Evolutionary conservation across 64 coral and sea anemone genomes (phyloP).

Genomic region (Dendronephthya gigantea): DNA sequence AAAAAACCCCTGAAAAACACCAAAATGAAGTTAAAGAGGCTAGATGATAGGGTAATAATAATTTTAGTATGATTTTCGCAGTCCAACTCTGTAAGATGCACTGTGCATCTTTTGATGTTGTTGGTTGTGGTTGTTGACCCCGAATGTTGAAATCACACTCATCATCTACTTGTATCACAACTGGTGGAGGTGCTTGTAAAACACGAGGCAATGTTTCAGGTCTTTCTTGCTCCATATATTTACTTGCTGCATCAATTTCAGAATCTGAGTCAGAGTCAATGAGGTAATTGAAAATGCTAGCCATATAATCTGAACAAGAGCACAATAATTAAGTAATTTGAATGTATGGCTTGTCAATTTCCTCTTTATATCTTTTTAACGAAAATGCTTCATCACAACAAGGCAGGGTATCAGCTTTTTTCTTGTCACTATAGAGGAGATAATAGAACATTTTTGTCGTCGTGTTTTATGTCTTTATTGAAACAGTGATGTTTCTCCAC

Average conservation of each 20-base stretch:
- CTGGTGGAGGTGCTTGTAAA: background rate
- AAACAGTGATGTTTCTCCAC: constrained; percentile 5
- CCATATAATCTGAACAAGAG: background rate
- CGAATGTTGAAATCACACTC: background rate
- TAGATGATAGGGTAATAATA: too few relatives aligned
- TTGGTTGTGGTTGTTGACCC: background rate
- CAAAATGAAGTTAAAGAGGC: too few relatives aligned
- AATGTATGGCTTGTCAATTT: background rate
- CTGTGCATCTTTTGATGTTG: constrained; percentile 7
- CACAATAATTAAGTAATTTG: background rate
- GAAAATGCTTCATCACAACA: background rate
- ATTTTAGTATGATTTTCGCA: too few relatives aligned
- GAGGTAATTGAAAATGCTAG: background rate
- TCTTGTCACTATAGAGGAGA: background rate
- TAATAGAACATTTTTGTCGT: background rate
- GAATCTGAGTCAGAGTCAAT: background rate
- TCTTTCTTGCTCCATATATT: background rate
- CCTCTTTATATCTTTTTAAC: background rate
- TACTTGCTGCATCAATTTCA: background rate
- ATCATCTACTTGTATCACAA: background rate
- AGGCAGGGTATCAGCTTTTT: background rate
- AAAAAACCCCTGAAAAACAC: too few relatives aligned
- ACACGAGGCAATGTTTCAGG: background rate
- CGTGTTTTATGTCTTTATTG: constrained; percentile 4
- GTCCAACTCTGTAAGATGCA: too few relatives aligned